Percentiles rank a stretch among this genome's conserved stretches.
phyloP scores from a whole-genome alignment of 2,797 vertebrate species.

The Takifugu rubripes region DNA sequence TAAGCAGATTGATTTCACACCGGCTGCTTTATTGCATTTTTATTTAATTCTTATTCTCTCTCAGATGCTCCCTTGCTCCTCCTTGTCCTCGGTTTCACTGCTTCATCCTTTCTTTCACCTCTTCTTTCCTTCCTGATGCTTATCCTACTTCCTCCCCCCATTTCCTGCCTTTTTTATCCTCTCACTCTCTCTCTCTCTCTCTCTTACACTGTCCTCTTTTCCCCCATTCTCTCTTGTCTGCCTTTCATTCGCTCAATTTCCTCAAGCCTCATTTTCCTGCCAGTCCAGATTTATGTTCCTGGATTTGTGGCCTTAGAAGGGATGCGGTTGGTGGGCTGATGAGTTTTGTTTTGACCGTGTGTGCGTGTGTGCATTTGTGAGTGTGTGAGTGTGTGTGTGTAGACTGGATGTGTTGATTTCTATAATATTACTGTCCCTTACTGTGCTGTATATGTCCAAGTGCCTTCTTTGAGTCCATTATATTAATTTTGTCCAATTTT shows the following conservation, averaged over 20 bases:
- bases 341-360: conserved; percentile 55
- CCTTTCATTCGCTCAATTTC: conserved; percentile 58
- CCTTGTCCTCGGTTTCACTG: conserved; percentile 49
- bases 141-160: conserved; percentile 45
- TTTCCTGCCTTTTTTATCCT: conserved; percentile 46
- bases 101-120: conserved; percentile 49
- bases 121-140: conserved; percentile 40
- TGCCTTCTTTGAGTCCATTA: too few relatives aligned
- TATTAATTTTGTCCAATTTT: too few relatives aligned
- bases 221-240: conserved; percentile 35
- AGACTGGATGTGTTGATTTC: not conserved
- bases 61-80: conserved; percentile 64
- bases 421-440: not conserved
- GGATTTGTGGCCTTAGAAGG: conserved; percentile 68
- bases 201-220: conserved; percentile 37
- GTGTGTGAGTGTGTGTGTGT: conserved; percentile 12
- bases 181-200: conserved; percentile 31
- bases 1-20: conserved; percentile 99
- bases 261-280: conserved; percentile 66
- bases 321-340: conserved; percentile 55
- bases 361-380: conserved; percentile 4
- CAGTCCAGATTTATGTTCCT: conserved; percentile 71
- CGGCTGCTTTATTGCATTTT: conserved; percentile 95
- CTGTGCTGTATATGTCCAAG: not conserved
- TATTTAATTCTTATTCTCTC: conserved; percentile 91